Conservation (phyloP, 2,113 vertebrate species). For the Caloenas nicobarica region DNA sequence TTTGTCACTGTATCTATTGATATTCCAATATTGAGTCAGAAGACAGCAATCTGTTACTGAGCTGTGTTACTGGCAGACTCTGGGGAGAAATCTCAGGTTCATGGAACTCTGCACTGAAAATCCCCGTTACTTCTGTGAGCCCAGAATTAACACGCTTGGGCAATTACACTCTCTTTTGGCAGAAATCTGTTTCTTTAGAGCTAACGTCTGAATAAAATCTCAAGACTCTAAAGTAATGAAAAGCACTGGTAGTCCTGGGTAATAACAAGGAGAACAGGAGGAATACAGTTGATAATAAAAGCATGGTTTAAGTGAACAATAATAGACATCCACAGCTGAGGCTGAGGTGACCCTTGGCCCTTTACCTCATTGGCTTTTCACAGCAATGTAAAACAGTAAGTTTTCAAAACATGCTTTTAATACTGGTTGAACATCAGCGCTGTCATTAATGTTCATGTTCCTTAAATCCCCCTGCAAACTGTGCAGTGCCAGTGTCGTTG, state of each 20-base stretch:
- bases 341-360: background rate
- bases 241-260: background rate
- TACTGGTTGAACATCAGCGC: background rate
- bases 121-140: background rate
- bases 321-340: background rate
- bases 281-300: background rate
- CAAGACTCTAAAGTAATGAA: background rate
- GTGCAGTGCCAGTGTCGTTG: background rate
- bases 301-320: background rate
- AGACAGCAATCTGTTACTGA: background rate
- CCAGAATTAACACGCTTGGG: rapidly evolving
- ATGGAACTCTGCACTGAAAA: background rate
- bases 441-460: background rate
- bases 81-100: background rate
- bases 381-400: background rate
- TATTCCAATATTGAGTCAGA: background rate
- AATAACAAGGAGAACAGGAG: background rate
- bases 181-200: background rate
- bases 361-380: background rate
- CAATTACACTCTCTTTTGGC: background rate
- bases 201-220: background rate
- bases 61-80: background rate
- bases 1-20: background rate
- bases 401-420: background rate
- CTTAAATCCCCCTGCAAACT: background rate